Evolutionary conservation across 2,113 vertebrate species (phyloP).

Genomic region (Sinocyclocheilus rhinocerous): DNA sequence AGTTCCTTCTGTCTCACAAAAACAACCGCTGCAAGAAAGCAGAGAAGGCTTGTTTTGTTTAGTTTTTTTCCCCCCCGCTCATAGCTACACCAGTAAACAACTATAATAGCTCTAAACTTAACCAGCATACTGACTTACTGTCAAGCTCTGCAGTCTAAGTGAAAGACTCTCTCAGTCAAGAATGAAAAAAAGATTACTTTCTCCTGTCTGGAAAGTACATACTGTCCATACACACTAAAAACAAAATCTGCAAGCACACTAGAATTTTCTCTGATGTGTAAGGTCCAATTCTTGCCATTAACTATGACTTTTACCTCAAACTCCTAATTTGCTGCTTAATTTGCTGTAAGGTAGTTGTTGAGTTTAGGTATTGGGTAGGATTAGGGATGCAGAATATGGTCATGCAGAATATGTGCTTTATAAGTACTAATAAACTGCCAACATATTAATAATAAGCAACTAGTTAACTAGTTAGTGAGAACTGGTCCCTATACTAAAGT

Average conservation of each 20-base stretch:
- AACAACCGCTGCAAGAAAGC: background rate
- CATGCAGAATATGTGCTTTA: too few relatives aligned
- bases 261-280: background rate
- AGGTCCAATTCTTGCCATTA: background rate
- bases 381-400: too few relatives aligned
- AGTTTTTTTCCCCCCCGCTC: background rate
- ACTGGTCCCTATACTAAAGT: too few relatives aligned
- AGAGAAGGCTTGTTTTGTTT: background rate
- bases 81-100: background rate
- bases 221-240: background rate
- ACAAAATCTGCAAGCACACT: background rate
- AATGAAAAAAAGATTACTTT: background rate
- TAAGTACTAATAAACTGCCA: too few relatives aligned
- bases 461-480: too few relatives aligned
- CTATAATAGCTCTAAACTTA: background rate
- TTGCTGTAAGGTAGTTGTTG: too few relatives aligned
- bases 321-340: too few relatives aligned
- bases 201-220: background rate
- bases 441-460: too few relatives aligned
- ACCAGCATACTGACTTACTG: constrained; percentile 2
- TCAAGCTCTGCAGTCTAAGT: constrained; percentile 24
- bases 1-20: background rate
- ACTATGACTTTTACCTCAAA: too few relatives aligned
- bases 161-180: background rate
- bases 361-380: too few relatives aligned